Conservation (phyloP, 2,113 vertebrate species). For the Otus sunia region DNA sequence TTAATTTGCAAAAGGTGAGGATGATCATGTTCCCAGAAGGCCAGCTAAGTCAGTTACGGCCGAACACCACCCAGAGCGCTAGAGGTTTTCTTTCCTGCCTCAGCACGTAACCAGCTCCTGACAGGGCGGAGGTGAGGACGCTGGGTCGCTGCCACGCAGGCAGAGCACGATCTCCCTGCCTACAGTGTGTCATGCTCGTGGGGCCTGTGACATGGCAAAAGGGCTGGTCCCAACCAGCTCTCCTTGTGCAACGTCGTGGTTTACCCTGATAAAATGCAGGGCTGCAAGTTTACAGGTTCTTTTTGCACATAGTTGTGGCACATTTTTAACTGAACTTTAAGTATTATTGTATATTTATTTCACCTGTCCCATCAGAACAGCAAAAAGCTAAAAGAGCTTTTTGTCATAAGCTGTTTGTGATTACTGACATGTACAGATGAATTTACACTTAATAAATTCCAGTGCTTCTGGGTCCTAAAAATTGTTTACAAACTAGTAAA, state of each 20-base stretch:
- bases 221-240: fast-evolving
- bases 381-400: too few species aligned
- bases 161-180: background rate
- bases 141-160: background rate
- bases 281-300: background rate
- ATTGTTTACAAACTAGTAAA: background rate
- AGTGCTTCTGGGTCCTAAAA: background rate
- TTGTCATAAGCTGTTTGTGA: background rate
- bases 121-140: fast-evolving
- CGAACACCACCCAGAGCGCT: background rate
- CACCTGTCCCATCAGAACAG: background rate
- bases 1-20: background rate
- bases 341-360: background rate
- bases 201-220: background rate
- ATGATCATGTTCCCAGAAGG: background rate
- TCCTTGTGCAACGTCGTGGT: fast-evolving
- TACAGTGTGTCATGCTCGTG: background rate
- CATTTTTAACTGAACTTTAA: background rate
- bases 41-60: background rate
- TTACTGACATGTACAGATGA: background rate
- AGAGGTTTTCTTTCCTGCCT: background rate
- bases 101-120: fast-evolving
- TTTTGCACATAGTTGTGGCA: background rate
- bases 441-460: background rate
- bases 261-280: background rate